Conservation (phyloP, 2,888 invertebrate species). For the Cephus runcator region DNA sequence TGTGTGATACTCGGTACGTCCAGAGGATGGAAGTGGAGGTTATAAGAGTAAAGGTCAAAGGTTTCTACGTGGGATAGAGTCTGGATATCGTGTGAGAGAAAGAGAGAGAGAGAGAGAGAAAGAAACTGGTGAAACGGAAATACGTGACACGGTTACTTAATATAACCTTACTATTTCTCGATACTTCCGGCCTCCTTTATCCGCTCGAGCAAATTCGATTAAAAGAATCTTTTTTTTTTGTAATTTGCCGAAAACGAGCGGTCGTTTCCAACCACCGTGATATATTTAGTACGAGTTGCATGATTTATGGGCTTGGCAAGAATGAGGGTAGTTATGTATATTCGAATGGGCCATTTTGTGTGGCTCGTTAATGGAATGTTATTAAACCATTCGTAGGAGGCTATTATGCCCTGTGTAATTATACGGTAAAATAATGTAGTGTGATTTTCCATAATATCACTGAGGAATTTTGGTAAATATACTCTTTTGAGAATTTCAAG, state of each 20-base stretch:
- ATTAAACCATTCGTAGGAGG: not conserved
- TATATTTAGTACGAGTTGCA: not conserved
- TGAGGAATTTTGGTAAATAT: not conserved
- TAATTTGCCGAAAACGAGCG: not conserved
- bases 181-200: not conserved
- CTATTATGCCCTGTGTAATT: not conserved
- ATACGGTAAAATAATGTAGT: not conserved
- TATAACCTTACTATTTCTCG: not conserved
- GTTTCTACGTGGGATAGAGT: not conserved
- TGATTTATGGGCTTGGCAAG: not conserved
- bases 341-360: not conserved
- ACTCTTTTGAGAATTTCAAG: not conserved
- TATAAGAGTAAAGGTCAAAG: not conserved
- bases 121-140: not conserved
- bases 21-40: not conserved
- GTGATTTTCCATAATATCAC: not conserved
- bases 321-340: not conserved
- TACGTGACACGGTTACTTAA: not conserved
- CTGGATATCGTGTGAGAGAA: constrained; percentile 5
- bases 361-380: not conserved
- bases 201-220: not conserved
- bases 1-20: not conserved
- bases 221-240: not conserved
- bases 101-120: constrained; percentile 20
- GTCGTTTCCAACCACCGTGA: not conserved